Percentiles rank a stretch among this genome's conserved stretches.
Conservation (phyloP, 2,797 vertebrate genomes). For the Nyctalus aviator region DNA sequence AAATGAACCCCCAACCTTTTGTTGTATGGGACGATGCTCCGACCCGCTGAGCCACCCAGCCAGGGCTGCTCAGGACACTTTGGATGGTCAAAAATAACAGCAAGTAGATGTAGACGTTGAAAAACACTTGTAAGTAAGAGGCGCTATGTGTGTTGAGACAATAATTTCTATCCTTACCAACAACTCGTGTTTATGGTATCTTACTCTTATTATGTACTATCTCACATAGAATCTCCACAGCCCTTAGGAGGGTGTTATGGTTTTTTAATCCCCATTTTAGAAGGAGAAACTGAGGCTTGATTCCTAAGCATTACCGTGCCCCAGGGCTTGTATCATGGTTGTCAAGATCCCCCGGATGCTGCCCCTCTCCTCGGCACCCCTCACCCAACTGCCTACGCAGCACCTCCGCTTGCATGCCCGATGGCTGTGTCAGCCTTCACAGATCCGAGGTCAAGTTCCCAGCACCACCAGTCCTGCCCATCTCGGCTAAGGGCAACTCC, state of each 20-base stretch:
- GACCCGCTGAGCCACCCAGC: too few species aligned
- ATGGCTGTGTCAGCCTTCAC: neutral
- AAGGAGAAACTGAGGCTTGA: neutral
- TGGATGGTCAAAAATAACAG: neutral
- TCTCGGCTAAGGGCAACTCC: neutral
- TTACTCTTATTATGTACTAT: neutral
- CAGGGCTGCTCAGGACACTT: neutral
- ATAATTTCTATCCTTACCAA: neutral
- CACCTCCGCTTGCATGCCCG: neutral
- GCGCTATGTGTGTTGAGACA: neutral
- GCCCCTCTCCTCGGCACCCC: neutral
- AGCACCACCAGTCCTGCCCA: neutral
- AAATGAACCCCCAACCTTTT: neutral
- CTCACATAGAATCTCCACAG: neutral
- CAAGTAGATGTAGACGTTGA: neutral
- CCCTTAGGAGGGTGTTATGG: neutral
- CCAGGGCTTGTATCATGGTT: neutral
- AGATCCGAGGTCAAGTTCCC: neutral
- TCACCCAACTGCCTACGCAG: fast-evolving
- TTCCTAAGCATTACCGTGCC: neutral
- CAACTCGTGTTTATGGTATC: neutral
- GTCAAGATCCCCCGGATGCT: neutral
- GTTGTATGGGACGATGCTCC: neutral
- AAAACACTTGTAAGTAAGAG: neutral
- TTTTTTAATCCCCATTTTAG: neutral